Evolutionary conservation across 53 echinoderm and acorn worm species (phyloP).

Genomic region (Stichopus horrens): DNA sequence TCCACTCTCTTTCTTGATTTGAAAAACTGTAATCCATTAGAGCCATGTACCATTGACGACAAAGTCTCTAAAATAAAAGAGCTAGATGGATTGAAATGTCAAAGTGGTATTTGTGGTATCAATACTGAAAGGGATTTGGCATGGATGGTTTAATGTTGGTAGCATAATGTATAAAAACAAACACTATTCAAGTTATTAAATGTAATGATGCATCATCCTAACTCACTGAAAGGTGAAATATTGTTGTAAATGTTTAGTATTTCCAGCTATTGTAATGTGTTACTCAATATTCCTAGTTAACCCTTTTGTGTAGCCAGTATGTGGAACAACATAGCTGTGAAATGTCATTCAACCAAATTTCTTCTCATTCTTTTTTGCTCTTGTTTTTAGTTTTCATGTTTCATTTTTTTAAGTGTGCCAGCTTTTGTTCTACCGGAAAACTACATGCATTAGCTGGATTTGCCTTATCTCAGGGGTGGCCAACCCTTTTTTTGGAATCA

Average conservation of each 20-base stretch:
- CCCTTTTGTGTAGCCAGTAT: slow-evolving; percentile 43
- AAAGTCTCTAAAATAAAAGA: no score
- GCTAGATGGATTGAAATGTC: no score
- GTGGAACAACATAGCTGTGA: slow-evolving; percentile 42
- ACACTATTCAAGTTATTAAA: neutral
- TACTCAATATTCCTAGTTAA: slow-evolving; percentile 35
- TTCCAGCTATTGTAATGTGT: slow-evolving; percentile 28
- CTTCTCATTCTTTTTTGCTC: neutral
- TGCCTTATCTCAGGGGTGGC: no score
- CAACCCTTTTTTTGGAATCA: no score
- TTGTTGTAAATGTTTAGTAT: slow-evolving; percentile 43
- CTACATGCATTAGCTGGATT: no score
- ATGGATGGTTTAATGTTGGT: neutral
- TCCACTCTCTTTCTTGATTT: no score
- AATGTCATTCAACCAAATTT: neutral
- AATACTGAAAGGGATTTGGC: no score
- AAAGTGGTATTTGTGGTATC: no score
- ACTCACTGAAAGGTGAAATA: neutral
- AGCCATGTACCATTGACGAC: no score
- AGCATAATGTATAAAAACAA: neutral
- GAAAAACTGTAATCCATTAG: no score
- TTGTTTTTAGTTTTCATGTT: neutral
- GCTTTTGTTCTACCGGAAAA: no score
- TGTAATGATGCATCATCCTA: slow-evolving; percentile 12
- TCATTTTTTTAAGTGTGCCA: no score